Evolutionary conservation across 2,888 invertebrate species (phyloP).

Genomic region (Scaptodrosophila latifasciaeformis): DNA sequence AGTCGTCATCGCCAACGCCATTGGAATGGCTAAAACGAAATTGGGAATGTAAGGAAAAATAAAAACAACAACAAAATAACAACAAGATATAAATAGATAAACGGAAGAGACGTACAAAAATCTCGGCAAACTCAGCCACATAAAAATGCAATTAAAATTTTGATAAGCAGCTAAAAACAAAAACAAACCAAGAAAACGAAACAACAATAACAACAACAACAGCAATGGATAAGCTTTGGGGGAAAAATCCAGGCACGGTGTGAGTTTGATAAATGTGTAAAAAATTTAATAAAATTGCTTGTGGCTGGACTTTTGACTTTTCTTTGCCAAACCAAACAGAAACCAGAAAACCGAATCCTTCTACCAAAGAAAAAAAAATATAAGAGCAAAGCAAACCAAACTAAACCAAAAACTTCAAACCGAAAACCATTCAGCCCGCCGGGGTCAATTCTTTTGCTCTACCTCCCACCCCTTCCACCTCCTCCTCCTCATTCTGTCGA

Average conservation of each 20-base stretch:
- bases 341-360: not conserved
- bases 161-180: conserved; percentile 41
- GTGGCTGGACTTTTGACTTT: conserved; percentile 62
- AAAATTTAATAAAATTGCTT: conserved; percentile 64
- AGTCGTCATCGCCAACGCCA: not conserved
- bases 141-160: conserved; percentile 58
- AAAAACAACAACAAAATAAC: not conserved
- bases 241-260: not conserved
- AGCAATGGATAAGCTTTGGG: conserved; percentile 42
- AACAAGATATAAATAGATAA: conserved; percentile 37
- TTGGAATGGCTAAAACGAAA: not conserved
- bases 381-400: too few relatives aligned
- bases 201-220: conserved; percentile 41
- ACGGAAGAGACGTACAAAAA: not conserved
- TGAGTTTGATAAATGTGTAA: conserved; percentile 25
- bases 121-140: conserved; percentile 18
- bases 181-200: too few relatives aligned
- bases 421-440: not conserved
- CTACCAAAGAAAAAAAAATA: too few relatives aligned
- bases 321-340: conserved; percentile 11
- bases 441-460: conserved; percentile 10
- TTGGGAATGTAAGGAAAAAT: not conserved
- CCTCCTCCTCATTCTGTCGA: conserved; percentile 20
- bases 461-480: not conserved
- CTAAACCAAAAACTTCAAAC: not conserved